Percentiles rank a stretch among this genome's conserved stretches.
These are phyloP conservation scores for Rhogogaster chlorosoma DNA, from an alignment of 2,888 invertebrate species.

Conservation along the genomic window DNA sequence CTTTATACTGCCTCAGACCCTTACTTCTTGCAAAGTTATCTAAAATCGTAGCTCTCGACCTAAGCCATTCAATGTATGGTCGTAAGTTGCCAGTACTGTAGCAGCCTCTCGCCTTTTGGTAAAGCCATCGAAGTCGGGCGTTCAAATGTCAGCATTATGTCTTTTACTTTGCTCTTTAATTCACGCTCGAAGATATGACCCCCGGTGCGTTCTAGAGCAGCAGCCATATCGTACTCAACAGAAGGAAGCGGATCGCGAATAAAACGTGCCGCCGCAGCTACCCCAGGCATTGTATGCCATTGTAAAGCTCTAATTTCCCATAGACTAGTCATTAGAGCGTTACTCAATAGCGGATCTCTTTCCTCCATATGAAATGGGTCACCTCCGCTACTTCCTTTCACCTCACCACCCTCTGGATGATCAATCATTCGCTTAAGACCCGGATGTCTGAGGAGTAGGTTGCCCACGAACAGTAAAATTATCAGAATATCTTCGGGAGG, in stretches of 20 bases:
- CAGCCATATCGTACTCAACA: slow-evolving; percentile 85
- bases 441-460: slow-evolving; percentile 92
- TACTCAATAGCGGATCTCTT: slow-evolving; percentile 87
- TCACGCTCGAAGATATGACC: slow-evolving; percentile 89
- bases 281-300: slow-evolving; percentile 85
- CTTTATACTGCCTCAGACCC: slow-evolving; percentile 33
- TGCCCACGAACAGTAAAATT: slow-evolving; percentile 90
- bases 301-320: slow-evolving; percentile 95
- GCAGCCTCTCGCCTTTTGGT: slow-evolving; percentile 83
- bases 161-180: slow-evolving; percentile 86
- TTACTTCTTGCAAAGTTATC: slow-evolving; percentile 20
- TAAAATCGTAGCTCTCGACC: not conserved
- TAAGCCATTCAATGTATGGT: slow-evolving; percentile 63
- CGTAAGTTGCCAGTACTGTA: slow-evolving; percentile 84
- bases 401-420: slow-evolving; percentile 78
- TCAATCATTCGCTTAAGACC: slow-evolving; percentile 86
- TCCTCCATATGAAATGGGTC: slow-evolving; percentile 95
- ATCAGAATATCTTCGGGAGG: slow-evolving; percentile 89
- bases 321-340: slow-evolving; percentile 92
- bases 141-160: slow-evolving; percentile 88
- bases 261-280: slow-evolving; percentile 86
- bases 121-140: slow-evolving; percentile 83
- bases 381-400: slow-evolving; percentile 68
- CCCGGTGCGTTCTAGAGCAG: slow-evolving; percentile 83
- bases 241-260: slow-evolving; percentile 84